Conservation (phyloP, 1,140 invertebrate genomes). For the Diuraphis noxia region DNA sequence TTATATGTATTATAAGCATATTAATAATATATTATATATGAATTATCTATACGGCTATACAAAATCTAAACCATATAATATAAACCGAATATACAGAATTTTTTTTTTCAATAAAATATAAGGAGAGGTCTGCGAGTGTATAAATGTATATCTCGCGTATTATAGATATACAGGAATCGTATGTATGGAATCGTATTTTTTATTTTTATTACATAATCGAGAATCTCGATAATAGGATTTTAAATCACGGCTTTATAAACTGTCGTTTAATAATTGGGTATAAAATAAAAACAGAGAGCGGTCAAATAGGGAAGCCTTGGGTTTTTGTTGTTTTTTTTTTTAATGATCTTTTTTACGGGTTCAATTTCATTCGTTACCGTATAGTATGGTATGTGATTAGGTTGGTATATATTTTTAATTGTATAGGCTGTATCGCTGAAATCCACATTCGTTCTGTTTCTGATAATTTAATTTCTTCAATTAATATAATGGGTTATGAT, state of each 20-base stretch:
- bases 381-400: neutral
- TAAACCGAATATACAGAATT: neutral
- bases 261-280: slow-evolving; percentile 14
- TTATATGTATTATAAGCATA: too few species aligned
- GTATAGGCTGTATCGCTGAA: neutral
- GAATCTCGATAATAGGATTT: slow-evolving; percentile 1
- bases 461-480: neutral
- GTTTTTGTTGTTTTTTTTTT: neutral
- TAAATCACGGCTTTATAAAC: neutral
- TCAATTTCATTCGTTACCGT: neutral
- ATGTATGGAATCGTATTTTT: neutral
- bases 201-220: neutral
- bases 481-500: too few species aligned
- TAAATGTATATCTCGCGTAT: neutral
- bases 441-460: neutral
- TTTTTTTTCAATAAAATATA: slow-evolving; percentile 1
- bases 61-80: neutral
- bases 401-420: neutral
- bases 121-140: neutral
- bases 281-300: slow-evolving; percentile 8
- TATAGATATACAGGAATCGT: neutral
- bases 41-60: neutral
- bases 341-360: neutral
- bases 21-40: too few species aligned
- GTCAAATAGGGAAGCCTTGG: neutral